Base-by-base conservation (phyloP, 2,797 vertebrate species). In the Phrynocephalus guinanensis region DNA sequence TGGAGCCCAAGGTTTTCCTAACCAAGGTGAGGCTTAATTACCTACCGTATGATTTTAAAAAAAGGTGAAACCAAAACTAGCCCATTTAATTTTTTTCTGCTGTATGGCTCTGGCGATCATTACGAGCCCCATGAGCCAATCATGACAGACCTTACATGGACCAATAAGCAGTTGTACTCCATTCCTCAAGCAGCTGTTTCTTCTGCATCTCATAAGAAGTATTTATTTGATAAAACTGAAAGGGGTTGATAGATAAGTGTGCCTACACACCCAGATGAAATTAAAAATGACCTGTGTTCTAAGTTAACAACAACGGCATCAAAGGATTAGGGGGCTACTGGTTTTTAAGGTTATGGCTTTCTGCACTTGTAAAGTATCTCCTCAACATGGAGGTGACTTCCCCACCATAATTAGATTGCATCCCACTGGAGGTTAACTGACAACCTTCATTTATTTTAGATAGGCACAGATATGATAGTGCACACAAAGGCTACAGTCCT, bases 141-240 rank as follows among this genome's bases (percentile, higher is more conserved):
- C 52, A 76, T 9, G 22, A 88, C 77, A 89, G 83, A 86, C 11
- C 71, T 68, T 68, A 77, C 71, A 70, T 33, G 75, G 75, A 50
- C 48, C 63, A 79, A 82, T 60, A 86, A 83, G 60, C 2, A n/a
- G n/a, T 11, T n/a, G 33, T 71, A 87, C 38, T 63, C 60, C 77
- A 86, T 88, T 72, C 86, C 88, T 93, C 80, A 90, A 89, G 60
- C 26, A 80, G 4, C 70, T 87, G 68, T 86, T 91, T 92, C 18
- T 8, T 79, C 80, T 90, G 77, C 20, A 77, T 68, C 86, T 1
- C 2, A 78, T 28, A 82, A 89, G 28, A 84, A 80, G 70, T 82
- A 26, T n/a, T 71, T 26, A 44, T 5, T 73, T 88, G 77, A 93
- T 70, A 83, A 16, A 85, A 1, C 33, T 5, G 11, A 1, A 50